A percentile compares a stretch with the other conserved stretches of the same genome.
phyloP scores from a whole-genome alignment of 2,888 invertebrate species.

The Rhagonycha fulva region DNA sequence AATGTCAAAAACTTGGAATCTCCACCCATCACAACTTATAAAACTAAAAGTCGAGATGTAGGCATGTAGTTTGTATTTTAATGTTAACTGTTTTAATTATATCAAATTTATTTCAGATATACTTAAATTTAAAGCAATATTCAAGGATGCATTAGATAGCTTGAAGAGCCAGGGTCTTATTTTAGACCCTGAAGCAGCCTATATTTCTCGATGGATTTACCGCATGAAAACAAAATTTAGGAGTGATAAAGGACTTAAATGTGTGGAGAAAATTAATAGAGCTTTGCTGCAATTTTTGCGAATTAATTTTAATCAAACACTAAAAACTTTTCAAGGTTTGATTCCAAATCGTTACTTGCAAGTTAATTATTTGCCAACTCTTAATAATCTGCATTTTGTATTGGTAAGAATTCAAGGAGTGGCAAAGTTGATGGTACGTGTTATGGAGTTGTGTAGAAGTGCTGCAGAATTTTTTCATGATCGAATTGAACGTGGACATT shows the following conservation, averaged over 20 bases:
- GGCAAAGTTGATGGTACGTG: conserved; percentile 52
- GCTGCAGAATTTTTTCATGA: conserved; percentile 49
- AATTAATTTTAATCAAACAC: conserved; percentile 45
- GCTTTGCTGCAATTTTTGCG: conserved; percentile 53
- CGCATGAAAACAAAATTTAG: conserved; percentile 59
- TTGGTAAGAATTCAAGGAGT: conserved; percentile 57
- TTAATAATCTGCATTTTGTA: conserved; percentile 56
- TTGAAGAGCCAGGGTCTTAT: conserved; percentile 41
- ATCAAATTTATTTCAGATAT: conserved; percentile 29
- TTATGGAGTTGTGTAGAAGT: conserved; percentile 49
- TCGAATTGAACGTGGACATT: conserved; percentile 54
- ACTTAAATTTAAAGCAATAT: conserved; percentile 15
- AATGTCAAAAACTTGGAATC: conserved; percentile 30
- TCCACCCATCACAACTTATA: conserved; percentile 32
- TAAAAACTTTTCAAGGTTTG: conserved; percentile 36
- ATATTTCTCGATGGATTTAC: conserved; percentile 55
- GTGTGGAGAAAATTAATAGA: conserved; percentile 55
- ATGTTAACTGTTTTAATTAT: neutral
- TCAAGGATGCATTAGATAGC: conserved; percentile 38
- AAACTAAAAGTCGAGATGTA: conserved; percentile 10
- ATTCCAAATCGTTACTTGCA: conserved; percentile 28
- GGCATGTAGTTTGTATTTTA: neutral
- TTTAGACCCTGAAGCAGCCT: conserved; percentile 52
- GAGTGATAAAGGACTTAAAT: conserved; percentile 57
- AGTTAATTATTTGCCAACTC: conserved; percentile 51